phyloP scores from a whole-genome alignment of 2,797 vertebrate genomes.

The Takifugu rubripes region DNA sequence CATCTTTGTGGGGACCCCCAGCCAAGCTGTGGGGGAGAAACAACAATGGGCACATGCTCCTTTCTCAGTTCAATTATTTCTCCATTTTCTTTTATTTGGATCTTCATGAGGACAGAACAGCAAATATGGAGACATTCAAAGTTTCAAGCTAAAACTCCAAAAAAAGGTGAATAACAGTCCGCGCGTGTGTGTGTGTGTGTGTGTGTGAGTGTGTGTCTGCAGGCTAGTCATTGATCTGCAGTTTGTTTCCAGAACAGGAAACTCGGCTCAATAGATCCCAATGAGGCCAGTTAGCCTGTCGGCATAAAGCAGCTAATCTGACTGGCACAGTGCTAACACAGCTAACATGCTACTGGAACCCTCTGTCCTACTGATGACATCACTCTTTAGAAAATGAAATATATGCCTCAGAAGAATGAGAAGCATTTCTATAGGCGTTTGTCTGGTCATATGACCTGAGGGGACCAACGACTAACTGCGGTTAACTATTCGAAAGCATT shows the following conservation, averaged over 20 bases:
- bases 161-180: background rate
- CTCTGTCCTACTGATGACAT: background rate
- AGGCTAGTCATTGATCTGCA: constrained; percentile 47
- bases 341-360: constrained; percentile 12
- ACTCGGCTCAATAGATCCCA: constrained; percentile 44
- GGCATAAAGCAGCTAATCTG: constrained; percentile 9
- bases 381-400: background rate
- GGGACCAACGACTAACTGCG: constrained; percentile 18
- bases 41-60: no score
- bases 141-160: no score
- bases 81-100: background rate
- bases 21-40: no score
- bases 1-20: background rate
- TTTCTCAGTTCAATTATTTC: background rate
- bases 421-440: background rate
- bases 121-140: no score
- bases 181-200: constrained; percentile 4
- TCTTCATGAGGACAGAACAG: background rate
- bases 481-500: background rate
- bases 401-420: background rate
- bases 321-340: constrained; percentile 11
- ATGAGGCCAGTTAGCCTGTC: constrained; percentile 27
- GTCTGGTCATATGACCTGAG: constrained; percentile 31
- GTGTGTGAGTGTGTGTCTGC: constrained; percentile 4
- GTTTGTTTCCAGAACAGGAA: constrained; percentile 58